Evolutionary conservation across 2,888 invertebrate genomes (phyloP), one percentile per base, ranked within the genome.

Genomic region (Lycaena phlaeas): DNA sequence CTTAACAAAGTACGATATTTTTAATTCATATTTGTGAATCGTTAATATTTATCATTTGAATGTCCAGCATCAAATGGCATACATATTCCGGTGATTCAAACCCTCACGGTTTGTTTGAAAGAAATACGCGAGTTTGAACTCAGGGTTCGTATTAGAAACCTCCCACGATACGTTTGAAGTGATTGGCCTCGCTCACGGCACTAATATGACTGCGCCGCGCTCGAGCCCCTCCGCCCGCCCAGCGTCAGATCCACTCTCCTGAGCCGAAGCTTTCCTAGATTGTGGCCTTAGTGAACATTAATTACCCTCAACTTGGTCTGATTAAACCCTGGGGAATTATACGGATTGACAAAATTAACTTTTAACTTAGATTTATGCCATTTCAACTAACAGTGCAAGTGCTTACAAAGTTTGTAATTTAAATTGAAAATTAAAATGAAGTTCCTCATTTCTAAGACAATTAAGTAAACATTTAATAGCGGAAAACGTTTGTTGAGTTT

Each of bases 271-370:
- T 77, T 71, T 72, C 78, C 75, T 77, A 75, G 77, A 79, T 78
- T 74, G 77, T 79, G 76, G 76, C 78, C 81, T 78, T 78, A 82
- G 69, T 71, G 79, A 84, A 79, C 81, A 82, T 84, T 81, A 81
- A 84, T 84, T 84, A 81, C 78, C 77, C 70, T 75, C 68, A 82
- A 84, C 81, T 82, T 78, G 79, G 75, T 73, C 79, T 79, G 79
- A 81, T 81, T 84, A 84, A 84, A 81, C 77, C 81, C 76, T 77
- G 76, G 81, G 82, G 81, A 78, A 82, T 84, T 82, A 84, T 77
- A 70, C 73, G 75, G 78, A 82, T 81, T 81, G 81, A 79, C 78
- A 76, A 82, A 84, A 84, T 81, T 84, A 82, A 82, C 82, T 82
- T 82, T 82, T 79, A 81, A 81, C 78, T 78, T 66, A 74, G 72